Conservation (phyloP, 2,888 invertebrate species). For the Nomada goodeniana region DNA sequence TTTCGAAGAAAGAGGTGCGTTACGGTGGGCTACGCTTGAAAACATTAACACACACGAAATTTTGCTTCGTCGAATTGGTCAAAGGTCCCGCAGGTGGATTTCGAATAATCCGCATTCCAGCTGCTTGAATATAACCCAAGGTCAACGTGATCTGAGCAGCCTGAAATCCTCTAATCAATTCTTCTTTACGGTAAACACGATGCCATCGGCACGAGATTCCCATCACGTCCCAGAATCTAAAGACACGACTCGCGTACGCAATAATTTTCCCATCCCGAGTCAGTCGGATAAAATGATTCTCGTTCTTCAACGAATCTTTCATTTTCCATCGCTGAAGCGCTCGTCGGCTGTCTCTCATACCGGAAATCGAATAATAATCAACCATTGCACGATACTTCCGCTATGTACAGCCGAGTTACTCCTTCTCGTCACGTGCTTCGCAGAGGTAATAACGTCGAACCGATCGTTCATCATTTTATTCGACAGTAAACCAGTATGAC, state of each 20-base stretch:
- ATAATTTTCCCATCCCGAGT: constrained; percentile 21
- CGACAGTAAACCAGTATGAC: too few species aligned
- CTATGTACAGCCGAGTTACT: constrained; percentile 11
- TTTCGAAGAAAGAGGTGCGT: too few species aligned
- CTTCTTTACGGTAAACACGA: constrained; percentile 22
- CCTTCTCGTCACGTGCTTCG: constrained; percentile 50
- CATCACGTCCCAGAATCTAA: constrained; percentile 23
- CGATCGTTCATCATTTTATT: background rate
- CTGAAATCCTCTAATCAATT: constrained; percentile 16
- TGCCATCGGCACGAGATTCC: constrained; percentile 10
- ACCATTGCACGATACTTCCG: constrained; percentile 51
- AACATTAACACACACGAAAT: background rate
- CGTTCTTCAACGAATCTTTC: background rate
- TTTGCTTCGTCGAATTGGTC: background rate
- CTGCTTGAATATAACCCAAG: constrained; percentile 41
- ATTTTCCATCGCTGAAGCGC: background rate
- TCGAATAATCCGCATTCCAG: constrained; percentile 44
- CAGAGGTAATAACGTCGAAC: constrained; percentile 3
- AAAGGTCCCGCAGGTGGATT: background rate
- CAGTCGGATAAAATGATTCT: background rate
- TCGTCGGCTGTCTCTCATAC: constrained; percentile 9
- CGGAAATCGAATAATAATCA: constrained; percentile 57
- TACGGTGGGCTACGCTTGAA: background rate
- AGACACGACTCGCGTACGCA: constrained; percentile 22
- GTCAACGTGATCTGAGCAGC: constrained; percentile 30